phyloP scores from a whole-genome alignment of 2,888 invertebrate species.

The Neocrepidodera transversa region DNA sequence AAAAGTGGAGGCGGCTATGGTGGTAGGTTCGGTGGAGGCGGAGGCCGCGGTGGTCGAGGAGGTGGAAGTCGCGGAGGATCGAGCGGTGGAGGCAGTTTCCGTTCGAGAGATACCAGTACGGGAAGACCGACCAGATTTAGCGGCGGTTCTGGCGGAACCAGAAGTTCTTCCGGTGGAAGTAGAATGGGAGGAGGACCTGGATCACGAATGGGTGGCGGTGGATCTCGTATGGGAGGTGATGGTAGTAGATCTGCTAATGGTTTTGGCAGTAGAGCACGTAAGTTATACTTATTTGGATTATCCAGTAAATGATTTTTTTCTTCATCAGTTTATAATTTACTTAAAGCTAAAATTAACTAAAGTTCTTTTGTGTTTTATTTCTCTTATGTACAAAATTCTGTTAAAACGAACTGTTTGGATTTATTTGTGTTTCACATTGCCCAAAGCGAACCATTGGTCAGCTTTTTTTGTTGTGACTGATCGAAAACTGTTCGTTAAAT shows the following conservation, averaged over 20 bases:
- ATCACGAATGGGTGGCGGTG: constrained; percentile 9
- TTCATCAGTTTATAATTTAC: no score
- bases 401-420: no score
- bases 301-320: no score
- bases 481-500: no score
- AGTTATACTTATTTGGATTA: no score
- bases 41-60: constrained; percentile 41
- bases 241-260: constrained; percentile 10
- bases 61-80: constrained; percentile 37
- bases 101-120: constrained; percentile 23
- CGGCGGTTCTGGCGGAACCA: constrained; percentile 39
- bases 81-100: constrained; percentile 53
- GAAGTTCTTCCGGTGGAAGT: constrained; percentile 39
- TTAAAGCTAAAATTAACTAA: no score
- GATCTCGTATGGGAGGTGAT: constrained; percentile 4
- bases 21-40: constrained; percentile 59
- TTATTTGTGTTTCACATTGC: no score
- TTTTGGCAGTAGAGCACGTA: constrained; percentile 35
- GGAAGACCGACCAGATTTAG: constrained; percentile 37
- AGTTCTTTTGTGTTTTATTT: no score
- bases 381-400: no score
- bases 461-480: no score
- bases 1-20: constrained; percentile 59
- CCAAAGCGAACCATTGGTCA: no score
- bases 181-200: constrained; percentile 23